Evolutionary conservation across 2,888 invertebrate genomes (phyloP).

Genomic region (Rhagophthalmus giganteus): DNA sequence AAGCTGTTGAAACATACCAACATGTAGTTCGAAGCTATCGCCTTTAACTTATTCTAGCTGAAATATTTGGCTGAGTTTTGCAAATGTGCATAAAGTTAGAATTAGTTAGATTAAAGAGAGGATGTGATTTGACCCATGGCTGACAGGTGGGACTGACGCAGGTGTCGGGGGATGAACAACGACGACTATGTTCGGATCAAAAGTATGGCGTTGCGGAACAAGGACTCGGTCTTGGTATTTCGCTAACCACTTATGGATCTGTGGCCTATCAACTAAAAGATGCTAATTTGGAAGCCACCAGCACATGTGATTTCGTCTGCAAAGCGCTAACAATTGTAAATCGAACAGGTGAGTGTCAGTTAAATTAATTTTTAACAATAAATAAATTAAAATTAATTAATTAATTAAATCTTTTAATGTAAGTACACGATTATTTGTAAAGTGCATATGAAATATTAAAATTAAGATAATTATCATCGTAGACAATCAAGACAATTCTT

Average conservation of each 20-base stretch:
- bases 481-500: neutral
- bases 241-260: conserved; percentile 71
- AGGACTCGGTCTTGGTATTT: conserved; percentile 52
- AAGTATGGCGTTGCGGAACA: conserved; percentile 60
- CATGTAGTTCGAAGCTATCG: conserved; percentile 10
- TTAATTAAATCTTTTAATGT: neutral
- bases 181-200: conserved; percentile 67
- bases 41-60: conserved; percentile 9
- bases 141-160: conserved; percentile 55
- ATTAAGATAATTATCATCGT: neutral
- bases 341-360: conserved; percentile 64
- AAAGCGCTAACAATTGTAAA: conserved; percentile 73
- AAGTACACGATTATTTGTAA: no score
- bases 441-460: no score
- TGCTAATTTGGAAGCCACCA: conserved; percentile 75
- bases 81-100: conserved; percentile 24
- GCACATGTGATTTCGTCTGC: conserved; percentile 73
- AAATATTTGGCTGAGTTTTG: conserved; percentile 13
- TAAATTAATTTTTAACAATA: neutral
- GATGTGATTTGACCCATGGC: conserved; percentile 38
- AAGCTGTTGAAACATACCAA: no score
- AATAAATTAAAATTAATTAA: neutral
- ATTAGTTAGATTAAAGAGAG: conserved; percentile 21
- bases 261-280: conserved; percentile 79
- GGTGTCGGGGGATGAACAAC: conserved; percentile 76